Evolutionary conservation across 2,888 invertebrate species (phyloP), one percentile per base, ranked within the genome.

Genomic region (Proisotoma minuta): DNA sequence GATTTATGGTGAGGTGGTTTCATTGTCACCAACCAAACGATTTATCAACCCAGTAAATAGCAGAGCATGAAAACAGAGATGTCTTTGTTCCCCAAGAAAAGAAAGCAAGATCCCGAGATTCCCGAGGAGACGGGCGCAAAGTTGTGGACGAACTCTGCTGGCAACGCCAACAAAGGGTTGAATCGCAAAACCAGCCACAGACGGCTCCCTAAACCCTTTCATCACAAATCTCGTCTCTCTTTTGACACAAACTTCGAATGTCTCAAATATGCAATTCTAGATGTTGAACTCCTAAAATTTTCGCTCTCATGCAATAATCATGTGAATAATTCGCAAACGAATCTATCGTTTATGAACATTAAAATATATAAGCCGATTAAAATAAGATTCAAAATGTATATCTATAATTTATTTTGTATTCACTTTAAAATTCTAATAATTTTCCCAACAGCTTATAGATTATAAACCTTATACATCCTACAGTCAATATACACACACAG

Each of bases 1-100:
- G 43, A 43, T 43, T 43, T 43, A 43, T 43, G 43, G 43, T n/a
- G n/a, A 43, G 18, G 43, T 43, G 43, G 43, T 43, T 43, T 43
- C 43, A 43, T 43, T 43, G 43, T 43, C 43, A 43, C 43, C 43
- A 43, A 20, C 18, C 43, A 43, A 20, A 43, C 43, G 43, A 43
- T 43, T 43, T 43, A 43, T 43, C 43, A 43, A 43, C 5, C 43
- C 34, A 15, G 34, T 15, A 15, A 34, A 34, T 8, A 34, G 43
- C 15, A 43, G 43, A 43, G 43, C 10, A 43, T 34, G 34, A 34
- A 34, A 34, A 34, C 34, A 34, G 43, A 43, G 43, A 43, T 20
- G 43, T 43, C 43, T 43, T 43, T 43, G 43, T 43, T 43, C 43
- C 4, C 4, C 15, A 10, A 15, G 15, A 34, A 15, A 8, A 8